Evolutionary conservation across 2,113 vertebrate species (phyloP).

Genomic region (Albula goreensis): DNA sequence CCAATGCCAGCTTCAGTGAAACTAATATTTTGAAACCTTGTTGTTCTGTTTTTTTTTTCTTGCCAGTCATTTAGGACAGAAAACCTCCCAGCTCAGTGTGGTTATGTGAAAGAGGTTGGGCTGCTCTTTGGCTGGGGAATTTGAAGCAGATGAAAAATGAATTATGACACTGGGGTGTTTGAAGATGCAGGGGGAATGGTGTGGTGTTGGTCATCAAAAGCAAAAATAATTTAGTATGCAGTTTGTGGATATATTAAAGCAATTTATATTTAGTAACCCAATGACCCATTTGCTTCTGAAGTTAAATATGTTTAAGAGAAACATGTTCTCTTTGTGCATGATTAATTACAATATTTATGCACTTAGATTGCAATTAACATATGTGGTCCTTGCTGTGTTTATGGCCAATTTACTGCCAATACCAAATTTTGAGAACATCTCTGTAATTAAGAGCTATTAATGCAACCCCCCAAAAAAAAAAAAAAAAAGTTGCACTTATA

Average conservation of each 20-base stretch:
- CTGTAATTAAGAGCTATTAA: conserved; percentile 47
- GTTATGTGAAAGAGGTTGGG: conserved; percentile 25
- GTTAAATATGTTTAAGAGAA: conserved; percentile 59
- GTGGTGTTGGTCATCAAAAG: conserved; percentile 58
- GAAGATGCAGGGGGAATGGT: conserved; percentile 50
- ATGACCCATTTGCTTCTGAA: conserved; percentile 63
- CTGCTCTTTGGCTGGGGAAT: conserved; percentile 38
- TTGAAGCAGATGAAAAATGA: conserved; percentile 53
- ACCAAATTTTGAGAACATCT: conserved; percentile 42
- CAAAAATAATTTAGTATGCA: conserved; percentile 58
- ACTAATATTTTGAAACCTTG: conserved; percentile 16
- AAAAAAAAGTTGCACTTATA: conserved; percentile 38
- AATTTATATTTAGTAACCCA: conserved; percentile 70
- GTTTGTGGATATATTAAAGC: conserved; percentile 61
- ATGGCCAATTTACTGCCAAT: conserved; percentile 39
- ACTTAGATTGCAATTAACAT: conserved; percentile 62
- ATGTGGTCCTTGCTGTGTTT: conserved; percentile 48
- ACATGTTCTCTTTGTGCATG: conserved; percentile 60
- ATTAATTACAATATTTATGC: conserved; percentile 62
- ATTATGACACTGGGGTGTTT: conserved; percentile 49
- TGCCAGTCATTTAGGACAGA: conserved; percentile 13
- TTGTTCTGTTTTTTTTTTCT: conserved; percentile 13
- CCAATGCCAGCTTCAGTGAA: conserved; percentile 32
- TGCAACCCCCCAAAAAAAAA: neutral
- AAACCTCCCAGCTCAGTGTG: conserved; percentile 29